phyloP scores from a whole-genome alignment of 2,797 vertebrate genomes.

The Molossus alvarezi region DNA sequence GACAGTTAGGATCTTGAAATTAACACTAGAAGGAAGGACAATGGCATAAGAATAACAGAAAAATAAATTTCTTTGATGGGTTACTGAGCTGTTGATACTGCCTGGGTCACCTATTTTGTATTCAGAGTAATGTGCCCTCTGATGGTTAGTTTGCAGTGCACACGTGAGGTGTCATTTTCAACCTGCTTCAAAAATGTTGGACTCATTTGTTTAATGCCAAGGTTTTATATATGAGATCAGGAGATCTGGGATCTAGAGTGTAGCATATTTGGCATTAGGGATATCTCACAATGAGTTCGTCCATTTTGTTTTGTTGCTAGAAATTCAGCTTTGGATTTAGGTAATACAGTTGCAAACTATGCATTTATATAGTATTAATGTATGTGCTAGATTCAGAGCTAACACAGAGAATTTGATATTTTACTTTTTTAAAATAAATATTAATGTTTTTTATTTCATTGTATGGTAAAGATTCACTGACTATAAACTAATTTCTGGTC shows the following conservation, averaged over 20 bases:
- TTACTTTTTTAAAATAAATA: constrained; percentile 23
- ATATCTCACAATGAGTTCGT: constrained; percentile 47
- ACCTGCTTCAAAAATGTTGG: constrained; percentile 31
- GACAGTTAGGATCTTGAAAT: constrained; percentile 16
- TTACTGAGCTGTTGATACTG: background rate
- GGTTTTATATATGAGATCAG: constrained; percentile 58
- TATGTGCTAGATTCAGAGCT: background rate
- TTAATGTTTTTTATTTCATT: constrained; percentile 38
- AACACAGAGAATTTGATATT: constrained; percentile 56
- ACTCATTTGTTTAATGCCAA: constrained; percentile 74
- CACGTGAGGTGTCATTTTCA: constrained; percentile 70
- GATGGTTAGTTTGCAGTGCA: background rate
- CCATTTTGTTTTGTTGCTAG: constrained; percentile 67
- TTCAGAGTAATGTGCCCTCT: background rate
- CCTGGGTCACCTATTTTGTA: constrained; percentile 47
- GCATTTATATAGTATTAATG: constrained; percentile 23
- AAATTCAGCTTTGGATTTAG: constrained; percentile 50
- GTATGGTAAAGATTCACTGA: constrained; percentile 41
- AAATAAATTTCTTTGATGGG: background rate
- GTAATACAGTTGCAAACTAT: background rate
- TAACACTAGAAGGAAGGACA: background rate
- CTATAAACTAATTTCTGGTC: constrained; percentile 51
- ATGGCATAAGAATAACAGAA: background rate
- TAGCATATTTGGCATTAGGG: background rate
- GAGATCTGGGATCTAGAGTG: constrained; percentile 63